These are phyloP conservation scores for Halcyon badia DNA, from an alignment of 2,797 vertebrate species.

Conservation along the genomic window DNA sequence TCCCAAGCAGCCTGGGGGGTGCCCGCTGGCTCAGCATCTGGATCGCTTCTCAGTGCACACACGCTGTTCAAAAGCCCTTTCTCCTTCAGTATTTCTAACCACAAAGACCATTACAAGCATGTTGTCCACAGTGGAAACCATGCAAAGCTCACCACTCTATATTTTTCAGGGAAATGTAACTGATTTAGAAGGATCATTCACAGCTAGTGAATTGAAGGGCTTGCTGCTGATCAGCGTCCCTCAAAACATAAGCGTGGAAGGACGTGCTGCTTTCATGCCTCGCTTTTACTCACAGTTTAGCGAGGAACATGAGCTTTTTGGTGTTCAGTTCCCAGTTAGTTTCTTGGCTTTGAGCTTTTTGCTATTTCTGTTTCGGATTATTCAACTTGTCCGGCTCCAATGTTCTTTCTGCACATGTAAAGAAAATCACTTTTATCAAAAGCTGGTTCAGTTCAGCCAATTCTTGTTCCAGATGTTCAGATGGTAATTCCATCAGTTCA, in stretches of 20 bases:
- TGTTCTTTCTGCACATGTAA: constrained; percentile 31
- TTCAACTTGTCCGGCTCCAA: not conserved
- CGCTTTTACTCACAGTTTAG: not conserved
- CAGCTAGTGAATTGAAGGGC: not conserved
- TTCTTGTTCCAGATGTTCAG: constrained; percentile 44
- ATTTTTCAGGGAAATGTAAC: not conserved
- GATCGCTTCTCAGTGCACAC: not conserved
- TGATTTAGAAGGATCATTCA: not conserved
- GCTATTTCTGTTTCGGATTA: constrained; percentile 48
- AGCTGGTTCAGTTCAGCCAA: constrained; percentile 4
- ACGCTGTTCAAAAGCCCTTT: not conserved
- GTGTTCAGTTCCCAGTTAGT: not conserved
- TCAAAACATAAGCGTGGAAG: not conserved
- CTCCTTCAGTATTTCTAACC: not conserved
- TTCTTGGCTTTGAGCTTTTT: not conserved
- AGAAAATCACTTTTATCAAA: constrained; percentile 47
- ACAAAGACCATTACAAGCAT: fast-evolving
- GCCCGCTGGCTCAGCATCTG: fast-evolving
- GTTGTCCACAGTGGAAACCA: not conserved
- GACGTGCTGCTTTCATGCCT: not conserved
- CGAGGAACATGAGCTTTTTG: not conserved
- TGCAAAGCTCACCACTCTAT: fast-evolving
- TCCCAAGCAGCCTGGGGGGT: not conserved
- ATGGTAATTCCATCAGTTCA: constrained; percentile 15
- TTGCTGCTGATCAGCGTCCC: not conserved